A percentile compares a stretch with the other conserved stretches of the same genome.
Conservation (phyloP, 2,113 vertebrate genomes). For the Brachyhypopomus occidentalis region DNA sequence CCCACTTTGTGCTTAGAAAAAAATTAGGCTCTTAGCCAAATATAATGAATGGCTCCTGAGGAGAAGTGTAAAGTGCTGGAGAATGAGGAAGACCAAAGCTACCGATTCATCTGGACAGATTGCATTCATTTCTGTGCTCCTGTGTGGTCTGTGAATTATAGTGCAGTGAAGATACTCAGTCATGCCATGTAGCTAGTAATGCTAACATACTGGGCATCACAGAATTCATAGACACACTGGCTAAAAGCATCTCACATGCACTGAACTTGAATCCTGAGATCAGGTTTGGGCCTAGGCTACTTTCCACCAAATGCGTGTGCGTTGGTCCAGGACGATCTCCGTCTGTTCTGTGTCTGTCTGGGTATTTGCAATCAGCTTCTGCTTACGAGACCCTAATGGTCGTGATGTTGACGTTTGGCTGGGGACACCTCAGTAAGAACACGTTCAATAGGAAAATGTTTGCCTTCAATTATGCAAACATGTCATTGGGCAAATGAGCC, state of each 20-base stretch:
- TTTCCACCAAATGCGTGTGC: neutral
- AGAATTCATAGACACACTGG: neutral
- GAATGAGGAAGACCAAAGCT: too few species aligned
- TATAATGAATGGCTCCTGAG: neutral
- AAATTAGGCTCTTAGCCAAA: neutral
- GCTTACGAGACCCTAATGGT: slow-evolving; percentile 38
- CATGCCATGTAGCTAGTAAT: too few species aligned
- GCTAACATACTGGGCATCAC: neutral
- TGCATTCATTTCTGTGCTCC: too few species aligned
- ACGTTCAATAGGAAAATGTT: slow-evolving; percentile 43
- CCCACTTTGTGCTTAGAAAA: neutral
- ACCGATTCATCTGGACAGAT: too few species aligned
- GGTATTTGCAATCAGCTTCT: slow-evolving; percentile 1
- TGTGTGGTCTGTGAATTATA: neutral
- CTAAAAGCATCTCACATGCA: neutral
- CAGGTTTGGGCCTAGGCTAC: neutral
- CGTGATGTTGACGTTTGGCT: slow-evolving; percentile 31
- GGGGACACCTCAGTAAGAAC: slow-evolving; percentile 34
- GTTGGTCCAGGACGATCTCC: neutral
- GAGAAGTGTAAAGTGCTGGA: too few species aligned
- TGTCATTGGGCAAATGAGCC: slow-evolving; percentile 40
- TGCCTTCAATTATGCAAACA: slow-evolving; percentile 55
- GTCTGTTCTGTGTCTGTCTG: slow-evolving; percentile 3
- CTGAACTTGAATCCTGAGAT: neutral
- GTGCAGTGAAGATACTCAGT: neutral